Conservation (phyloP, 2,797 vertebrate genomes). For the Triplophysa yarkandensis region DNA sequence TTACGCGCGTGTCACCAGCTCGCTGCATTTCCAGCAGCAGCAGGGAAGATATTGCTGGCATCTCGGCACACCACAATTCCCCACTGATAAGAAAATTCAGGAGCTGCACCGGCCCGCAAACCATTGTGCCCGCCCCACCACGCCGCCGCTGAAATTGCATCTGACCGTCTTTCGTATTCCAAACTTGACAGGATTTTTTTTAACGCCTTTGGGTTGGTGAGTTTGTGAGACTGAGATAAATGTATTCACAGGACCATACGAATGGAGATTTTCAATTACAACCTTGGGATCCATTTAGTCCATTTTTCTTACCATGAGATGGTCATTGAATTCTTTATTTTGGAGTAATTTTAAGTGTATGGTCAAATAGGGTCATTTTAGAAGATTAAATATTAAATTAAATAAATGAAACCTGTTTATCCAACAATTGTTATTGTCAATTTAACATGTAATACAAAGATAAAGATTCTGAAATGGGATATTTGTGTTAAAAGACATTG, state of each 20-base stretch:
- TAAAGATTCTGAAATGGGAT: neutral
- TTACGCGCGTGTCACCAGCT: slow-evolving; percentile 43
- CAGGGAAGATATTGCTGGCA: slow-evolving; percentile 63
- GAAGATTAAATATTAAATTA: too few species aligned
- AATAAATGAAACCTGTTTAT: too few species aligned
- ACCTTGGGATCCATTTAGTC: neutral
- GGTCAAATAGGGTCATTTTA: neutral
- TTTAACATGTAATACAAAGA: neutral
- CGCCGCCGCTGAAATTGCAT: slow-evolving; percentile 43
- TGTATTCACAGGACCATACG: neutral
- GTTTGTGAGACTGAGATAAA: slow-evolving; percentile 8
- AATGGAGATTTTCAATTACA: neutral
- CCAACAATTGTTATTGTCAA: neutral
- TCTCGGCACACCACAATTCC: slow-evolving; percentile 62
- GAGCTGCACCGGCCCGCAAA: slow-evolving; percentile 56
- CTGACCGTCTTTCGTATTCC: slow-evolving; percentile 43
- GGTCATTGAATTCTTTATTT: neutral
- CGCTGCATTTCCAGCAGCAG: slow-evolving; percentile 64
- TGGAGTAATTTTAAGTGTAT: too few species aligned
- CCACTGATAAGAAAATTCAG: slow-evolving; percentile 65
- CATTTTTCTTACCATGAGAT: neutral
- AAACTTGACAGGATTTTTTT: slow-evolving; percentile 27
- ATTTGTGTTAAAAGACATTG: neutral
- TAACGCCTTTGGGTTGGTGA: slow-evolving; percentile 6
- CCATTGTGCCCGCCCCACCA: slow-evolving; percentile 60